Percentiles rank a stretch among this genome's conserved stretches.
phyloP scores from a whole-genome alignment of 92 coral and sea anemone genomes.

The Parazoanthus swiftii region DNA sequence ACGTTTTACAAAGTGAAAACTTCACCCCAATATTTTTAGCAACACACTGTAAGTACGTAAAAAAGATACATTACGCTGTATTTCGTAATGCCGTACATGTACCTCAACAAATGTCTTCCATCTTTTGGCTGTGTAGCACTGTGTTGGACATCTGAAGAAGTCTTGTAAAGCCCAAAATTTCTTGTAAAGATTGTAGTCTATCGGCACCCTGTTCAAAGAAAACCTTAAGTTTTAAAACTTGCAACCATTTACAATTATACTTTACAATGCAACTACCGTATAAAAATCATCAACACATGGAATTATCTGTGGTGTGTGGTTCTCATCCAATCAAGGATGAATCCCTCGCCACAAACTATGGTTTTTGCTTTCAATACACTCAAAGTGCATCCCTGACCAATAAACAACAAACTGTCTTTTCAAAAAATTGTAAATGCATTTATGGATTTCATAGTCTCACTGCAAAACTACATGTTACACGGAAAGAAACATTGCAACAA shows the following conservation, averaged over 20 bases:
- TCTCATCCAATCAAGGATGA: too few relatives aligned
- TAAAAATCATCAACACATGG: too few relatives aligned
- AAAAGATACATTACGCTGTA: too few relatives aligned
- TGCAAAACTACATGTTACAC: not conserved
- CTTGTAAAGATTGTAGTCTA: slow-evolving; percentile 89
- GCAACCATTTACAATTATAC: not conserved
- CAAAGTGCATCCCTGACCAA: not conserved
- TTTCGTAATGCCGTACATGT: slow-evolving; percentile 41
- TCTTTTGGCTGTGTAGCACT: slow-evolving; percentile 72
- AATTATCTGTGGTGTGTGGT: too few relatives aligned
- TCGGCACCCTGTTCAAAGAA: slow-evolving; percentile 43
- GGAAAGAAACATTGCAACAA: too few relatives aligned
- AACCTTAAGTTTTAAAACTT: not conserved
- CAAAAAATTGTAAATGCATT: not conserved
- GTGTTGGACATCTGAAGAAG: slow-evolving; percentile 85
- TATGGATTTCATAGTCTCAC: not conserved
- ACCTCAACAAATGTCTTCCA: slow-evolving; percentile 93
- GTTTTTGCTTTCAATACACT: too few relatives aligned
- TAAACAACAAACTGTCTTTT: not conserved
- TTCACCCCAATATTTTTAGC: too few relatives aligned
- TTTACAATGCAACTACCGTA: not conserved
- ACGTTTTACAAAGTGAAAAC: too few relatives aligned
- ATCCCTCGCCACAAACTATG: too few relatives aligned
- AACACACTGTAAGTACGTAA: too few relatives aligned
- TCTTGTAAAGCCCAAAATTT: slow-evolving; percentile 96